Conservation (phyloP, 2,113 vertebrate species). For the Channa argus region DNA sequence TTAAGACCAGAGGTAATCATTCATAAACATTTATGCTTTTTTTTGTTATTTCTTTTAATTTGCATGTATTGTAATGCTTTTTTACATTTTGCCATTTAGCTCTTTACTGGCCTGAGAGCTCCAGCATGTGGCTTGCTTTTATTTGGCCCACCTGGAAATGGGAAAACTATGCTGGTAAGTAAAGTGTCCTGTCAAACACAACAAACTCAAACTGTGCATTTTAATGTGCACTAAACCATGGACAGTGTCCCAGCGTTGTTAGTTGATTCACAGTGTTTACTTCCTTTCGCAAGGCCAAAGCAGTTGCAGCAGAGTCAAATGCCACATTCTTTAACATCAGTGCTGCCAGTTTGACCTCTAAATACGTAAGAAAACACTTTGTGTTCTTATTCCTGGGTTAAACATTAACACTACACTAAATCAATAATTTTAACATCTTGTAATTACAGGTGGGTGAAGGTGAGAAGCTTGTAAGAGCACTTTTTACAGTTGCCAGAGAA, state of each 20-base stretch:
- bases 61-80: background rate
- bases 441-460: constrained; percentile 93
- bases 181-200: background rate
- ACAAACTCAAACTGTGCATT: no score
- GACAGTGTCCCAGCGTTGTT: background rate
- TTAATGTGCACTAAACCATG: no score
- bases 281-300: constrained; percentile 89
- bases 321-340: constrained; percentile 99
- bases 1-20: constrained; percentile 93
- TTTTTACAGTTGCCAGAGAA: constrained; percentile 97
- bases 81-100: constrained; percentile 67
- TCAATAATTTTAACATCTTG: background rate
- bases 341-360: constrained; percentile 96
- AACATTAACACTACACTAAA: no score
- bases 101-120: constrained; percentile 96
- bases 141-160: constrained; percentile 97
- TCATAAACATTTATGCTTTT: background rate
- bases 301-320: constrained; percentile 96
- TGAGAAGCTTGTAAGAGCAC: constrained; percentile 95
- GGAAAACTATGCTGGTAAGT: constrained; percentile 96
- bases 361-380: constrained; percentile 90
- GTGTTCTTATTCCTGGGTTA: background rate
- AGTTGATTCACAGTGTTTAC: constrained; percentile 2
- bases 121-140: constrained; percentile 94
- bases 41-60: background rate